These are phyloP conservation scores for Rissa tridactyla DNA, from an alignment of 2,113 vertebrate species.

Conservation along the genomic window DNA sequence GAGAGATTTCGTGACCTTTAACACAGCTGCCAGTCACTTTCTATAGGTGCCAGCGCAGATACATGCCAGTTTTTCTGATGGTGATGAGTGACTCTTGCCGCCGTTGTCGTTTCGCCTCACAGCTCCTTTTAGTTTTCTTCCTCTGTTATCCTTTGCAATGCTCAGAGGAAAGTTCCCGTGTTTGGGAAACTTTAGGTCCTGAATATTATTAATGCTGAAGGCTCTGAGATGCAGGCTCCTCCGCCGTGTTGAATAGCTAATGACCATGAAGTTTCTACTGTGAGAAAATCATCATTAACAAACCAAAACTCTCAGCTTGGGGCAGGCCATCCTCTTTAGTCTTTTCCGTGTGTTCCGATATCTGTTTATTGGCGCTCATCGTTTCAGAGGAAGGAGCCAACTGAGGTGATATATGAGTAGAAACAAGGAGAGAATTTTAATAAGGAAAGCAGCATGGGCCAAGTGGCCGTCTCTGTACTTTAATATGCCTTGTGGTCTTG, in stretches of 20 bases:
- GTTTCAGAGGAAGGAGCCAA: not conserved
- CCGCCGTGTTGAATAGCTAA: not conserved
- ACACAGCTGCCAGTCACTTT: not conserved
- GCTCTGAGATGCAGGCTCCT: not conserved
- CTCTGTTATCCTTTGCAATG: not conserved
- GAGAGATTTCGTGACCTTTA: not conserved
- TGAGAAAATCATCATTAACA: not conserved
- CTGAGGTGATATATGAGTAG: not conserved
- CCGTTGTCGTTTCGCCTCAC: not conserved
- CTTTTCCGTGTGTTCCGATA: not conserved
- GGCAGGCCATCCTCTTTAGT: not conserved
- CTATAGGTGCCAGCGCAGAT: not conserved
- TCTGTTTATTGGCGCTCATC: not conserved
- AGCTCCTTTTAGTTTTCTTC: not conserved
- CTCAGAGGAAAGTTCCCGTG: not conserved
- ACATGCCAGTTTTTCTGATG: not conserved
- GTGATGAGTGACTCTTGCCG: not conserved
- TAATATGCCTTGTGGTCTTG: not conserved
- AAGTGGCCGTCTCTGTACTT: not conserved
- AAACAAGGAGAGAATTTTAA: constrained; percentile 20
- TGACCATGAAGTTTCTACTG: not conserved
- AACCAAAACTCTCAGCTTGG: not conserved
- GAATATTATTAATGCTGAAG: not conserved
- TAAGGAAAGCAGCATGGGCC: not conserved
- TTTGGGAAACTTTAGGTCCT: not conserved